These are phyloP conservation scores for Chaetophractus vellerosus DNA, from an alignment of 2,797 vertebrate genomes.

Conservation along the genomic window DNA sequence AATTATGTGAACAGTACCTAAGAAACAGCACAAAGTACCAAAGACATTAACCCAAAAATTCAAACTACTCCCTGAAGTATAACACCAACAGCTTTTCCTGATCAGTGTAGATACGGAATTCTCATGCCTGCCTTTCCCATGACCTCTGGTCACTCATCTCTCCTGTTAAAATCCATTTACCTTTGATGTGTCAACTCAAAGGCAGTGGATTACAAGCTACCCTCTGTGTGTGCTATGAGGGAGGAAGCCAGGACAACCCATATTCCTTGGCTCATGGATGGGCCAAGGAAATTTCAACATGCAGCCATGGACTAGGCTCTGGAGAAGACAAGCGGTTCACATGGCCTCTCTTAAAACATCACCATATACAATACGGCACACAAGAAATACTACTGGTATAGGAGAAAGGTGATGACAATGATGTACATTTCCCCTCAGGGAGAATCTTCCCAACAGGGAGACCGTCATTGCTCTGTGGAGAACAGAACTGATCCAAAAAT, in stretches of 20 bases:
- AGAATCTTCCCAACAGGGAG: background rate
- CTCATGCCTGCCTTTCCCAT: background rate
- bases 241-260: background rate
- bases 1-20: background rate
- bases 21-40: background rate
- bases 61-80: background rate
- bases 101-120: background rate
- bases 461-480: accelerated
- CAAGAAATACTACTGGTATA: background rate
- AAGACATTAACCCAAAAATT: background rate
- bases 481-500: background rate
- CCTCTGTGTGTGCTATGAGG: background rate
- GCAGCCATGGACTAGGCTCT: background rate
- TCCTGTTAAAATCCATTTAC: background rate
- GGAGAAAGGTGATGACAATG: background rate
- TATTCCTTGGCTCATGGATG: background rate
- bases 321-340: background rate
- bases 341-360: background rate
- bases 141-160: background rate
- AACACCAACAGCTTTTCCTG: background rate
- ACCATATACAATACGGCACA: background rate
- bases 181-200: background rate
- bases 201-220: background rate
- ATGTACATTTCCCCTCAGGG: background rate
- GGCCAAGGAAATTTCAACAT: background rate